Evolutionary conservation across 2,113 vertebrate genomes (phyloP), one percentile per base, ranked within the genome.

Genomic region (Delphinus delphis): DNA sequence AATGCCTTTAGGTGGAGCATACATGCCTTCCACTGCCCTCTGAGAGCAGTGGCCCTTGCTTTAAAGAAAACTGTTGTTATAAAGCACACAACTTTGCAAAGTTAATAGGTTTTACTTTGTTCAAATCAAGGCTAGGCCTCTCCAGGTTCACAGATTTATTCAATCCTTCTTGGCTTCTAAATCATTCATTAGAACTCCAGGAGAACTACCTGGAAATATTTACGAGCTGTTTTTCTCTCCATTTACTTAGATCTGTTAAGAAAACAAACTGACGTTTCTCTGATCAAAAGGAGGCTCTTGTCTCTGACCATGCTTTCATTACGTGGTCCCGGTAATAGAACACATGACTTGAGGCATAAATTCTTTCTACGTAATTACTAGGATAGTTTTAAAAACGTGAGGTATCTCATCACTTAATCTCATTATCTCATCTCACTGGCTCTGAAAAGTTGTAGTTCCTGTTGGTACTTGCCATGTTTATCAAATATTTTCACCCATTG

Each of bases 101-200:
- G 41, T 82, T 63, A 96, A 94, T 86, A 81, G 63, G 33, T 68
- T 97, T 98, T 83, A 44, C 50, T 87, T 68, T 91, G 85, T 80
- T 89, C 63, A 88, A 92, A 94, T 76, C 73, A 86, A 93, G 95
- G 50, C 31, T 55, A 93, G 60, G 10, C 6, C 15, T 91, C 74
- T 95, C 33, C 91, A 81, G 31, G 23, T 87, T 97, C 89, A 83
- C 12, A 76, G 81, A 95, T 88, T 91, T 80, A 90, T 83, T 86
- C 44, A 93, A 5, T 67, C 10, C 36, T 94, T 73, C 67, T 71
- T 81, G 31, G 47, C 18, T 96, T 95, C 77, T 82, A 96, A 95
- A 95, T 74, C 41, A 82, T 95, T 96, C 36, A 70, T 81, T 80
- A 96, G 81, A 95, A 92, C 53, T 94, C 88, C 41, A 83, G 77